Evolutionary conservation across 2,797 vertebrate species (phyloP), one percentile per base, ranked within the genome.

Genomic region (Periparus ater): DNA sequence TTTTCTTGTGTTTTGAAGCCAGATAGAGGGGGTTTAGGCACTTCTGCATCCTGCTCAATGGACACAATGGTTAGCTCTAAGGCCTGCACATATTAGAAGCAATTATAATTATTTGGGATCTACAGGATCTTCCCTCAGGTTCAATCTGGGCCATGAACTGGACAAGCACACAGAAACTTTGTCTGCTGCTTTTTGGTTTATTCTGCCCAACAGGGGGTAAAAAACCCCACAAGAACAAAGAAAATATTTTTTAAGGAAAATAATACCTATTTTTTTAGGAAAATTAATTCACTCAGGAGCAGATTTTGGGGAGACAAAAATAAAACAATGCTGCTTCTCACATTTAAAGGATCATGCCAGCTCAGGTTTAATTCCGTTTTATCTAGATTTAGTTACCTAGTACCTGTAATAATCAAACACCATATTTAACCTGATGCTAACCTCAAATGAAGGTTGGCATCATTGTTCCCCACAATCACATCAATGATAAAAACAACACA

Each of bases 41-140:
- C 34, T 42, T 34, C 38, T 19, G 2, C 13, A 3, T 7, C 1
- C 3, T 12, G n/a, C 38, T 82, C 18, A 34, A 4, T 1, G 3
- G 12, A 70, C 47, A 38, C 34, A 25, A 6, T 1, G 11, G 34
- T 36, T 45, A 70, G 0, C 5, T 22, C 6, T 19, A 53, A 50
- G 42, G 18, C 17, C 36, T 36, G 45, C 50, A 48, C 11, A 3
- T 2, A 11, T 11, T 10, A 82, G 47, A 42, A 85, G 30, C 27
- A 51, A 21, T 38, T 50, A 73, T 47, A 60, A 51, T 58, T 47
- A 79, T 44, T 8, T 58, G 47, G 29, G 30, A 85, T 11, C 32
- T 53, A 54, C 0, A 66, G n/a, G n/a, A 51, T 70, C 60, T 66
- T 47, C 16, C 17, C 22, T 38, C 11, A 44, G 21, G 19, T 79